Evolutionary conservation across 2,113 vertebrate genomes (phyloP).

Genomic region (Oncorhynchus keta): DNA sequence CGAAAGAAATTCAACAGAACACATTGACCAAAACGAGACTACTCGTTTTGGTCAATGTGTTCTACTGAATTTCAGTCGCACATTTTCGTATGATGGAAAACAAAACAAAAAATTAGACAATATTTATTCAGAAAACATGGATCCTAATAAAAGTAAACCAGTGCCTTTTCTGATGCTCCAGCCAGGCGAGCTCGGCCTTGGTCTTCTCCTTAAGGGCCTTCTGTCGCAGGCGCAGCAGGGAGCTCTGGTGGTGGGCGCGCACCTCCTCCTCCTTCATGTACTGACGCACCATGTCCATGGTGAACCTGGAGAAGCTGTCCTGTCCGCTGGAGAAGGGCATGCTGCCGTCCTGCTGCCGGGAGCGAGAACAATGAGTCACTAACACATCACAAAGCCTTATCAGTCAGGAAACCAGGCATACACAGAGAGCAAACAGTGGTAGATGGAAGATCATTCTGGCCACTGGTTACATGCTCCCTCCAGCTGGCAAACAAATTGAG

Average conservation of each 20-base stretch:
- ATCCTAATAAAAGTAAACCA: too few species aligned
- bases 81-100: too few species aligned
- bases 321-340: conserved; percentile 90
- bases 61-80: too few species aligned
- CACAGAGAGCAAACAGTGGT: not conserved
- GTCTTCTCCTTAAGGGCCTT: conserved; percentile 95
- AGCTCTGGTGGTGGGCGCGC: conserved; percentile 91
- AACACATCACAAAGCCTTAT: not conserved
- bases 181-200: conserved; percentile 91
- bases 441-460: not conserved
- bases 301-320: conserved; percentile 94
- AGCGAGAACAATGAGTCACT: not conserved
- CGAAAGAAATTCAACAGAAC: too few species aligned
- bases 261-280: conserved; percentile 98
- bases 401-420: not conserved
- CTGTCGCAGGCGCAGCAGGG: conserved; percentile 88
- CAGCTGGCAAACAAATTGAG: too few species aligned
- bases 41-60: too few species aligned
- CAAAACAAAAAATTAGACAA: too few species aligned
- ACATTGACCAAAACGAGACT: too few species aligned
- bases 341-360: conserved; percentile 69
- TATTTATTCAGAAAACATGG: too few species aligned
- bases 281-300: conserved; percentile 97
- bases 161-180: conserved; percentile 91
- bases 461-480: too few species aligned